Conservation (phyloP, 2,113 vertebrate species). For the Scolopax mira region DNA sequence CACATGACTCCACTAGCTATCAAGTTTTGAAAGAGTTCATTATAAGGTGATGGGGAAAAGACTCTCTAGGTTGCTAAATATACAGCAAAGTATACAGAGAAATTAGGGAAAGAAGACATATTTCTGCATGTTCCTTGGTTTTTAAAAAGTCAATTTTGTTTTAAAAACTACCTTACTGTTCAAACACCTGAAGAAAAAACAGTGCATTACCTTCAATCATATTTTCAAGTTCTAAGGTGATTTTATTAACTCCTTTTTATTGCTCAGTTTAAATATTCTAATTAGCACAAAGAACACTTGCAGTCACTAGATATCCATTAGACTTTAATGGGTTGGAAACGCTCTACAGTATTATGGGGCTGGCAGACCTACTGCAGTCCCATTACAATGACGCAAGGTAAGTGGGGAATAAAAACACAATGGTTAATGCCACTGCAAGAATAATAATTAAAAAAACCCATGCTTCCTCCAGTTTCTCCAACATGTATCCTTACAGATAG, state of each 20-base stretch:
- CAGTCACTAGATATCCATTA: conserved; percentile 34
- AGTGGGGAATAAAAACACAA: neutral
- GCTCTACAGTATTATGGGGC: neutral
- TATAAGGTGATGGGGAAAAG: neutral
- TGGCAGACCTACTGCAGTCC: conserved; percentile 31
- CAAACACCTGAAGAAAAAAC: neutral
- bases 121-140: neutral
- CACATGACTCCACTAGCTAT: conserved; percentile 1
- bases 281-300: conserved; percentile 19
- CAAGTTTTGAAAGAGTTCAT: conserved; percentile 14
- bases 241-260: conserved; percentile 67
- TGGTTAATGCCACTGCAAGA: neutral
- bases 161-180: neutral
- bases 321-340: conserved; percentile 37
- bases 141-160: neutral
- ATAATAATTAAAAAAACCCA: neutral
- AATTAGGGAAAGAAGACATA: neutral
- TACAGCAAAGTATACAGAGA: neutral
- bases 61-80: neutral
- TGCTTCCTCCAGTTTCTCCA: neutral
- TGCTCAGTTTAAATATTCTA: conserved; percentile 57
- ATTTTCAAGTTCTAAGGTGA: conserved; percentile 42
- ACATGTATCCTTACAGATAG: neutral
- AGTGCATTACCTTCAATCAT: conserved; percentile 12
- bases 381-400: neutral